Evolutionary conservation across 1,140 invertebrate genomes (phyloP).

Genomic region (Cepaea nemoralis): DNA sequence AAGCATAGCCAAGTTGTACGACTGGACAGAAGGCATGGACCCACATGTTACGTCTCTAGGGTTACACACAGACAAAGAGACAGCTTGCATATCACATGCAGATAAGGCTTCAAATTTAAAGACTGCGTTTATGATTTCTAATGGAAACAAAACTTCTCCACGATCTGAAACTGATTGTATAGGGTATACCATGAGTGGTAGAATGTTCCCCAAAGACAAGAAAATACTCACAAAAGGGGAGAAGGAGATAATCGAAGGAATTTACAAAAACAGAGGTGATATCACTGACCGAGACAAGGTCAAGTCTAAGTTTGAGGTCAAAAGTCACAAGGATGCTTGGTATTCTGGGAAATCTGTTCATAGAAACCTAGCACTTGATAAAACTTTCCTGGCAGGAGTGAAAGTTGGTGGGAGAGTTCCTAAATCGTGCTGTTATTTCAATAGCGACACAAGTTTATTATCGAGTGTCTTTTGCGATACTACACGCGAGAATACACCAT

Average conservation of each 20-base stretch:
- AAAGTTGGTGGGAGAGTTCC: slow-evolving; percentile 39
- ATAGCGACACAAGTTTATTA: slow-evolving; percentile 6
- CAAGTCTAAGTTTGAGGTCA: slow-evolving; percentile 43
- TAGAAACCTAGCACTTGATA: slow-evolving; percentile 12
- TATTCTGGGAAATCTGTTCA: slow-evolving; percentile 51
- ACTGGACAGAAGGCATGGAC: slow-evolving; percentile 60
- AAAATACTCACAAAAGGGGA: slow-evolving; percentile 65
- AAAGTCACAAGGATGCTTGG: slow-evolving; percentile 66
- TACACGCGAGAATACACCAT: background rate
- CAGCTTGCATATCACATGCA: slow-evolving; percentile 44
- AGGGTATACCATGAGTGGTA: slow-evolving; percentile 43
- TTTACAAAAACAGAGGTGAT: slow-evolving; percentile 63
- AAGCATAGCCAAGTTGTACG: slow-evolving; percentile 62
- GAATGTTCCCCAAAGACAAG: slow-evolving; percentile 65
- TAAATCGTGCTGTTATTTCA: slow-evolving; percentile 36
- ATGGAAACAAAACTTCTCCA: background rate
- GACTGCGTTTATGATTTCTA: too few species aligned
- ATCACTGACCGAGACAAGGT: slow-evolving; percentile 36
- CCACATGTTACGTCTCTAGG: too few species aligned
- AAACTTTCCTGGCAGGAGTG: slow-evolving; percentile 21
- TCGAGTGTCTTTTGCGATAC: background rate
- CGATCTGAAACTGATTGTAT: background rate
- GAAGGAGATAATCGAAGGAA: slow-evolving; percentile 65
- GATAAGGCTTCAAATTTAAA: background rate
- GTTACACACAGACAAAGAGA: too few species aligned